Conservation (phyloP, 1,140 invertebrate species). For the Homalodisca vitripennis region DNA sequence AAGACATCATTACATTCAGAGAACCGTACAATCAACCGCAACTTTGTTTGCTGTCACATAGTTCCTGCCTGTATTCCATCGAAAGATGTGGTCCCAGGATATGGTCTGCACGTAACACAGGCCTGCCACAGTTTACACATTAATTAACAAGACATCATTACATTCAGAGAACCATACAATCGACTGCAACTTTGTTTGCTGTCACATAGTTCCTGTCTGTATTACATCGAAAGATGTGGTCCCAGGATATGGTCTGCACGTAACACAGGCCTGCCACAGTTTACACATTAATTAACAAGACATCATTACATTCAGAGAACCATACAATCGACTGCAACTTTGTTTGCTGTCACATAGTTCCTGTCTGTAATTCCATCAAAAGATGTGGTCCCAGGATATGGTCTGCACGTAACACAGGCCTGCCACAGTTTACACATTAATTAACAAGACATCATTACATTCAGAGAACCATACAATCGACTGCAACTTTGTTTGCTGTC, state of each 20-base stretch:
- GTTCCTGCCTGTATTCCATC: constrained; percentile 5
- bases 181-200: background rate
- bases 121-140: background rate
- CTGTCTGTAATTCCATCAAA: background rate
- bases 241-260: constrained; percentile 1
- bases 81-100: background rate
- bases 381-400: background rate
- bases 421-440: background rate
- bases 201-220: constrained; percentile 2
- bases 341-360: too few relatives aligned
- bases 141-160: background rate
- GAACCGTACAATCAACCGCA: background rate
- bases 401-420: constrained; percentile 10
- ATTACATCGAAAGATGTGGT: background rate
- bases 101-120: constrained; percentile 10
- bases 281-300: background rate
- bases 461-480: too few relatives aligned
- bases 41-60: background rate
- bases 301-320: background rate
- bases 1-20: background rate
- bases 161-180: background rate
- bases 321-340: too few relatives aligned
- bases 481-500: too few relatives aligned
- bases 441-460: background rate
- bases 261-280: constrained; percentile 12